Percentiles rank a stretch among this genome's conserved stretches.
Evolutionary conservation across 2,888 invertebrate species (phyloP).

Genomic region (Cynaeus angustus): DNA sequence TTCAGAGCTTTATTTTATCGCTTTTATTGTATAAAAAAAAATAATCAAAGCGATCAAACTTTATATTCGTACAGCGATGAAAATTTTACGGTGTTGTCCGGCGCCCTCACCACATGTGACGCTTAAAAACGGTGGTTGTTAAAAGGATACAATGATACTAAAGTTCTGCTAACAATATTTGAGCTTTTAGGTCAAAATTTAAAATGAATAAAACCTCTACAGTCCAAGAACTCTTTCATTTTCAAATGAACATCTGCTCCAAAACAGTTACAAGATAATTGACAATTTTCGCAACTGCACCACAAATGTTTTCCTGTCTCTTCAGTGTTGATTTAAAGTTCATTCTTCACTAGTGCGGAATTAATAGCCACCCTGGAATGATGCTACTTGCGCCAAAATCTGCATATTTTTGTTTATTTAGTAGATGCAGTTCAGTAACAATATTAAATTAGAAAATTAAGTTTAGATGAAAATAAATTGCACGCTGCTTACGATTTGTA

Average conservation of each 20-base stretch:
- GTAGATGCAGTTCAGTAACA: neutral
- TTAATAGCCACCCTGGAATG: neutral
- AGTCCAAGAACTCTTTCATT: too few relatives aligned
- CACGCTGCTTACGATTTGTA: neutral
- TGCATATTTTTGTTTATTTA: neutral
- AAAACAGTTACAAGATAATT: too few relatives aligned
- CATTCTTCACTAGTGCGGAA: too few relatives aligned
- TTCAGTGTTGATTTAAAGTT: too few relatives aligned
- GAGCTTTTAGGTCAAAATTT: too few relatives aligned
- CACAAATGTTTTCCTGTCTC: too few relatives aligned
- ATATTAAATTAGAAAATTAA: too few relatives aligned
- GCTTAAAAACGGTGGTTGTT: neutral
- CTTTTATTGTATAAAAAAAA: constrained; percentile 2
- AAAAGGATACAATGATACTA: too few relatives aligned
- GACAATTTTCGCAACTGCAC: too few relatives aligned
- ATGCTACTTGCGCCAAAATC: neutral
- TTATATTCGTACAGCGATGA: constrained; percentile 12
- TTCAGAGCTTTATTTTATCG: constrained; percentile 6
- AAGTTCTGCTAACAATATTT: too few relatives aligned
- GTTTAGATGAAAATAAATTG: neutral
- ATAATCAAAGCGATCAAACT: constrained; percentile 16
- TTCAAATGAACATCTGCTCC: too few relatives aligned
- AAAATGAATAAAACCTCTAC: too few relatives aligned
- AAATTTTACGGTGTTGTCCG: constrained; percentile 17
- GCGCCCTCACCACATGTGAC: constrained; percentile 20